Evolutionary conservation across 2,888 invertebrate genomes (phyloP), one percentile per base, ranked within the genome.

Genomic region (Drosophila prostipennis): DNA sequence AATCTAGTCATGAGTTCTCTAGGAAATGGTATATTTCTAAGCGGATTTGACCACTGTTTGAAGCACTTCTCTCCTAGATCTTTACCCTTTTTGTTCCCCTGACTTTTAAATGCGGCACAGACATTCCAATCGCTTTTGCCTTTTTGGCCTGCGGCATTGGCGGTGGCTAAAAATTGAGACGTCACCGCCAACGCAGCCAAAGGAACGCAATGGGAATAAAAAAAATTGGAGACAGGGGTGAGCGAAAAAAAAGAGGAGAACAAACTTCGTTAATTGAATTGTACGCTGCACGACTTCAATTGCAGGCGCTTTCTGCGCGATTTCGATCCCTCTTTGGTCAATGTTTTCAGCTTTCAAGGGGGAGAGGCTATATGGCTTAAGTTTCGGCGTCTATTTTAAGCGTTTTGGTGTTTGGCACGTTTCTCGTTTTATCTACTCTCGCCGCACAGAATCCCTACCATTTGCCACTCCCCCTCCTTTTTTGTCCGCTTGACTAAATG

Each of bases 181-280:
- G 72, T 88, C 82, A 63, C 70, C 76, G 83, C 61, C 79, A 68
- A 59, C 72, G 51, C 78, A 74, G 51, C 60, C 52, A 87, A 63
- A 53, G 74, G 71, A 74, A 81, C 61, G 70, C 29, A 61, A 42
- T 61, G 64, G 14, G 36, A 53, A 70, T 77, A 72, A 63, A 54
- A 63, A 55, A 55, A 32, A 34, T 29, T 6, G 55, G 7, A 60
- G 49, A 48, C 14, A 16, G 23, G 37, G 16, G 19, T 23, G 23
- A 3, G 2, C 1, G 2, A 19, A 23, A 23, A 26, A 26, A 11
- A 29, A 29, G 61, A 59, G 73, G 23, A 52, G 61, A 72, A 42
- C 40, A 43, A 82, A 86, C 65, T 77, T 80, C 32, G 88, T 86
- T 82, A 82, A 82, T 82, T 82, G 82, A 82, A 82, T 86, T 82